Conservation (phyloP, 2,113 vertebrate species). For the Daphoenositta chrysoptera region DNA sequence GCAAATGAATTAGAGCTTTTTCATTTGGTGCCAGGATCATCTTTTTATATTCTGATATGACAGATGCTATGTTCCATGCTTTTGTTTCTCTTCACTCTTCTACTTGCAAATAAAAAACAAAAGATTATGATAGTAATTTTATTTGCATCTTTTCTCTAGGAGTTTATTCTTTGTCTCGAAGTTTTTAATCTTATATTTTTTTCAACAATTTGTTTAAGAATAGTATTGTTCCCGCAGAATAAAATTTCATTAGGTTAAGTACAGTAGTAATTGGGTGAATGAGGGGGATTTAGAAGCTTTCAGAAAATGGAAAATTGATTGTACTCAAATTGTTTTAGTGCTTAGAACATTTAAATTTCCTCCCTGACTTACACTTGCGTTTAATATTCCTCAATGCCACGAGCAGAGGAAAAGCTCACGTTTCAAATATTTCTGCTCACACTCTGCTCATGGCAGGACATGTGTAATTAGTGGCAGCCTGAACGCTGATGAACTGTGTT, state of each 20-base stretch:
- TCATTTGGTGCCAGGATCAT: constrained; percentile 96
- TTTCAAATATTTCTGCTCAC: not conserved
- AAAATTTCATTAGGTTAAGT: constrained; percentile 83
- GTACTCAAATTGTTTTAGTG: constrained; percentile 40
- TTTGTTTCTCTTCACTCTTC: constrained; percentile 89
- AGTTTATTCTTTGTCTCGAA: constrained; percentile 87
- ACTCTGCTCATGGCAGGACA: not conserved
- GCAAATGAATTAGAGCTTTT: constrained; percentile 98
- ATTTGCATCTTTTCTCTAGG: constrained; percentile 79
- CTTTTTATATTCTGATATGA: constrained; percentile 99
- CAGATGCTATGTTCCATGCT: constrained; percentile 91
- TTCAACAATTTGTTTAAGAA: constrained; percentile 74
- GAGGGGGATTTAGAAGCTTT: constrained; percentile 75
- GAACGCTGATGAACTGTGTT: not conserved
- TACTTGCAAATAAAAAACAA: constrained; percentile 85
- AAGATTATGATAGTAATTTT: constrained; percentile 89
- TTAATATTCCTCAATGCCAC: not conserved
- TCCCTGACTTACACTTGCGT: not conserved
- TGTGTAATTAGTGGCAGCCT: not conserved
- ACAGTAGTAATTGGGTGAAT: constrained; percentile 70
- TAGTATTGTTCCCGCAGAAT: constrained; percentile 80
- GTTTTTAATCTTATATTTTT: constrained; percentile 83
- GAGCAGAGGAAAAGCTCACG: not conserved
- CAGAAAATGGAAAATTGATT: constrained; percentile 80
- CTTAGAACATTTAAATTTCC: constrained; percentile 18